Evolutionary conservation across 2,113 vertebrate genomes (phyloP), one percentile per base, ranked within the genome.

Genomic region (Cathartes aura): DNA sequence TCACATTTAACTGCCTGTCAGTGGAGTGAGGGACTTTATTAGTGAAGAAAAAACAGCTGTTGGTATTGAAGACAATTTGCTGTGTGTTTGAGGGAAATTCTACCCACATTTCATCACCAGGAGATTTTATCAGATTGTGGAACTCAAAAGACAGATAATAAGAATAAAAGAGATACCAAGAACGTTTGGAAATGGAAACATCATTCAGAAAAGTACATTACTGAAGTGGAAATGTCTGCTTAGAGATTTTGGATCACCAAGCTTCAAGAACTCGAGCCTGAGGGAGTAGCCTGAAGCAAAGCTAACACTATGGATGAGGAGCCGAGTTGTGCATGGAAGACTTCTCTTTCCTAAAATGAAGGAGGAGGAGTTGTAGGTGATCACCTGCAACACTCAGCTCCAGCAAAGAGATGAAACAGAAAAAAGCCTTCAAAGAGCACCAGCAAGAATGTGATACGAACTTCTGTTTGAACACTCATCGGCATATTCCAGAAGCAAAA

Each of bases 281-380:
- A 85, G 9, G 11, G 11, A 90, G 9, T 23, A 82, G 32, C 24
- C 58, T 45, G n/a, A 72, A 90, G n/a, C 7, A 72, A 95, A 80
- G 48, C n/a, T 17, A 50, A 47, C 2, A 3, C 36, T 56, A 0
- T 52, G 36, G 29, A 52, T 0, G 0, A 70, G 72, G 23, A 74
- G 15, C 47, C 52, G 21, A 87, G 21, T 66, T 92, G 26, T 29
- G 14, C 40, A 40, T 9, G 8, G 23, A 89, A 91, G 52, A 82
- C 40, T 71, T 68, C 22, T 4, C 34, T 53, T 76, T 55, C 47
- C 19, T 90, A 14, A 90, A 70, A 53, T 47, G 30, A 82, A 68
- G 52, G 9, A 75, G 58, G 36, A 81, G 12, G 38, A 72, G 59
- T 42, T 92, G 45, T 38, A 55, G 19, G 9, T 60, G 15, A 8